Evolutionary conservation across 2,888 invertebrate genomes (phyloP), one percentile per base, ranked within the genome.

Genomic region (Synergus japonicus): DNA sequence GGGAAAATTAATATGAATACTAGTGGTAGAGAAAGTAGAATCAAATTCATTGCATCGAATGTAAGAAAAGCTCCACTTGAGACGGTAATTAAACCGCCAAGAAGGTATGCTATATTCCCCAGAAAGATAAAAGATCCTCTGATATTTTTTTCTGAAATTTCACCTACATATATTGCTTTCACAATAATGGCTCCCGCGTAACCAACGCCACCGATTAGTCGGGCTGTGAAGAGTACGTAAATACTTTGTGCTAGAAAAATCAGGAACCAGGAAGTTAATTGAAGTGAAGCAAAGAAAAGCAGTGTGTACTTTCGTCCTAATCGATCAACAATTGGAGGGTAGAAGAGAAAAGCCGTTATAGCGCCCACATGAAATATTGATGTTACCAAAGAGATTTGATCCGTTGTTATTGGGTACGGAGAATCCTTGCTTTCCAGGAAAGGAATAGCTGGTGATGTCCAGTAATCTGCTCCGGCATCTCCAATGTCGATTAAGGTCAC

Each of bases 141-240:
- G 54, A 94, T 92, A 41, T 93, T 92, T 49, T 93, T 93, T 69
- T 94, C 93, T 0, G 94, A 93, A 66, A 94, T 94, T 90, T 95
- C 95, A 3, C 93, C 94, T 15, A 95, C 92, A 87, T 95, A 95
- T 86, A 94, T 93, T 0, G 94, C 94, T 5, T 93, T 91, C 1
- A 93, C 92, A 60, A 93, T 92, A 69, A 92, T 93, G 15, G 92
- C 89, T 77, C 93, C 92, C 3, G 93, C 92, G 79, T 91, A 89
- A 12, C 92, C 93, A 64, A 93, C 89, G 2, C 67, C 67, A n/a
- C 46, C 18, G 44, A 44, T 18, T 7, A 67, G 13, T 22, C 22
- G 15, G 4, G 66, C 18, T 18, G 2, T 13, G 18, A 44, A 67
- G 10, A 67, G 10, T 22, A 44, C 18, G 44, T 44, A 9, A 0